Conservation (phyloP, 2,888 invertebrate genomes). For the Cenopis cana region DNA sequence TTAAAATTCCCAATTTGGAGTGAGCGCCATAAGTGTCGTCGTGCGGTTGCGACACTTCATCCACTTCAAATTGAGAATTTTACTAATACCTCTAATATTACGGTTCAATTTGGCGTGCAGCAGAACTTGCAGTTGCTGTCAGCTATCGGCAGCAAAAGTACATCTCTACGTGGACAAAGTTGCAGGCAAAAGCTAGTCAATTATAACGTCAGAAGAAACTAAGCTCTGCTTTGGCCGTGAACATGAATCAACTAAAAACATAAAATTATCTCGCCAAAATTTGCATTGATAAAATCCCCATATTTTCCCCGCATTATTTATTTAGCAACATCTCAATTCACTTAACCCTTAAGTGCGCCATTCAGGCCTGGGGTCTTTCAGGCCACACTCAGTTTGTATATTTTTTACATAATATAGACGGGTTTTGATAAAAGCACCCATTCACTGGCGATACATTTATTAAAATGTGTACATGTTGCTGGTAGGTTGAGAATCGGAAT, state of each 20-base stretch:
- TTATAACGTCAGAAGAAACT: too few species aligned
- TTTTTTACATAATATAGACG: constrained; percentile 52
- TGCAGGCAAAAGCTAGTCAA: too few species aligned
- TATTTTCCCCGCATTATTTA: constrained; percentile 49
- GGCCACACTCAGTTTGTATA: constrained; percentile 80
- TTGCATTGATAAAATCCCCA: constrained; percentile 45
- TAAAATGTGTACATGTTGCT: constrained; percentile 71
- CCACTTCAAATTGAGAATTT: too few species aligned
- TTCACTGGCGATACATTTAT: constrained; percentile 83
- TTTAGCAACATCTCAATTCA: constrained; percentile 68
- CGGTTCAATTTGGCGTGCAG: too few species aligned
- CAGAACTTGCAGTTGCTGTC: too few species aligned
- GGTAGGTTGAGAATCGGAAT: not conserved
- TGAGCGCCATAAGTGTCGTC: too few species aligned
- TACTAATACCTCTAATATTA: too few species aligned
- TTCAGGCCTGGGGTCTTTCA: constrained; percentile 72
- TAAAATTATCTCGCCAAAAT: constrained; percentile 18
- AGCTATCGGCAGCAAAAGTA: too few species aligned
- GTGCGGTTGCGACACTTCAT: too few species aligned
- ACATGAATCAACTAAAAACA: not conserved
- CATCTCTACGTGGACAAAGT: too few species aligned
- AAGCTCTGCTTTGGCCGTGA: not conserved
- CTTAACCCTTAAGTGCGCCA: constrained; percentile 67
- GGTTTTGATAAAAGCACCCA: constrained; percentile 77
- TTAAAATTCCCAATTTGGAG: too few species aligned